Evolutionary conservation across 1,140 invertebrate species (phyloP).

Genomic region (Drosophila parabipectinata): DNA sequence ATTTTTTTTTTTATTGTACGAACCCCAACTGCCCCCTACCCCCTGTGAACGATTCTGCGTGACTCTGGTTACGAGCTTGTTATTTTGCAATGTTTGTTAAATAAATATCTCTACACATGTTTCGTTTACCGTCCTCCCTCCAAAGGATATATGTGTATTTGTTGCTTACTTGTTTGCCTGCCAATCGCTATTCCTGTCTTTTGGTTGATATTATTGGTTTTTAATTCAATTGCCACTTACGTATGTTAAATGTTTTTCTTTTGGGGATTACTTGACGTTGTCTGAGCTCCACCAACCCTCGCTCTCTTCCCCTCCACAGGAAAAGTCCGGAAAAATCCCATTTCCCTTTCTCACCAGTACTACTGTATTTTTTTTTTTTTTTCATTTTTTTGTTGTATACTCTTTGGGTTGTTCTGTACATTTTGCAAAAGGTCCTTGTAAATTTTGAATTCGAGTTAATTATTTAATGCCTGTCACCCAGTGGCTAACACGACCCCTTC

Average conservation of each 20-base stretch:
- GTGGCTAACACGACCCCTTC: constrained; percentile 72
- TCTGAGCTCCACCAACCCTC: not conserved
- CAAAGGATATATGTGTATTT: not conserved
- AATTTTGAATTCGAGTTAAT: constrained; percentile 65
- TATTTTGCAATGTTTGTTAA: constrained; percentile 62
- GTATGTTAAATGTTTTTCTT: constrained; percentile 68
- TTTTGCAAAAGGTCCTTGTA: constrained; percentile 28
- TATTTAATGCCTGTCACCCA: constrained; percentile 79
- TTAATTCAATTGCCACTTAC: constrained; percentile 75
- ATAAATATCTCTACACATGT: constrained; percentile 72
- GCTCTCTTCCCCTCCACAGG: too few relatives aligned
- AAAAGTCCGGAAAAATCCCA: not conserved
- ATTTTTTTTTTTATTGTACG: not conserved
- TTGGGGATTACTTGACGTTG: constrained; percentile 58
- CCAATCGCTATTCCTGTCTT: constrained; percentile 34
- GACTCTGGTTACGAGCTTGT: constrained; percentile 15
- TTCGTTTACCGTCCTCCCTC: constrained; percentile 7
- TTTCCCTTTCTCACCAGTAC: not conserved
- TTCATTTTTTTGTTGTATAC: too few relatives aligned
- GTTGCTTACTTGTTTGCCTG: not conserved
- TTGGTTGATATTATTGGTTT: constrained; percentile 71
- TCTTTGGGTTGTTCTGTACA: not conserved
- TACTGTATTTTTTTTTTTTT: not conserved
- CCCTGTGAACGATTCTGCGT: not conserved
- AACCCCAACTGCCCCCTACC: not conserved